phyloP scores from a whole-genome alignment of 2,797 vertebrate species.

The Pelochelys cantorii region DNA sequence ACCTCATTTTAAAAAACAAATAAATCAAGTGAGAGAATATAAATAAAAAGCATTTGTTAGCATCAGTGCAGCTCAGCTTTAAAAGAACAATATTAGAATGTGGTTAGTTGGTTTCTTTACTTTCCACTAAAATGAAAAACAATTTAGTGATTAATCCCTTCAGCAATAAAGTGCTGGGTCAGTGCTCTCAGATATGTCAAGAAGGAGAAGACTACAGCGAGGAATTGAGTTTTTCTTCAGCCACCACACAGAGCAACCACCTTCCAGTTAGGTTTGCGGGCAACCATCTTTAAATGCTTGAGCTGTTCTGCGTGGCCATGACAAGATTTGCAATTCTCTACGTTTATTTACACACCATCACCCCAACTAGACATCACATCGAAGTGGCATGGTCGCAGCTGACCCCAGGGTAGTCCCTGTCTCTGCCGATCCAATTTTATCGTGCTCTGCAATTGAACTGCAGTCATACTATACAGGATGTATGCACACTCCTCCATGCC shows the following conservation, averaged over 20 bases:
- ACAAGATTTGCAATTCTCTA: slow-evolving; percentile 90
- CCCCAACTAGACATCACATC: slow-evolving; percentile 91
- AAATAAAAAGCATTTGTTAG: slow-evolving; percentile 61
- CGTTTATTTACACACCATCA: slow-evolving; percentile 97
- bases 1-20: slow-evolving; percentile 73
- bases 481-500: slow-evolving; percentile 76
- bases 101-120: slow-evolving; percentile 73
- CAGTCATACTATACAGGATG: slow-evolving; percentile 78
- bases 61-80: slow-evolving; percentile 57
- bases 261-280: slow-evolving; percentile 91
- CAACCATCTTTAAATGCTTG: slow-evolving; percentile 93
- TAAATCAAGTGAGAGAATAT: slow-evolving; percentile 76
- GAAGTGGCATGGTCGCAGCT: slow-evolving; percentile 85
- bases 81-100: slow-evolving; percentile 70
- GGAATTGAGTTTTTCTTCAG: slow-evolving; percentile 73
- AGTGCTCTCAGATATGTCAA: slow-evolving; percentile 85
- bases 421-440: slow-evolving; percentile 91
- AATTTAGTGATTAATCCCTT: slow-evolving; percentile 83
- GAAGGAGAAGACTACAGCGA: slow-evolving; percentile 71
- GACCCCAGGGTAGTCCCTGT: slow-evolving; percentile 92
- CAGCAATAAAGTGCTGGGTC: slow-evolving; percentile 83
- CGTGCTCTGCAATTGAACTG: slow-evolving; percentile 83
- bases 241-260: slow-evolving; percentile 83
- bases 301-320: slow-evolving; percentile 87
- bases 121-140: slow-evolving; percentile 79